Conservation (phyloP, 64 coral and sea anemone genomes). For the Stichodactyla helianthus region DNA sequence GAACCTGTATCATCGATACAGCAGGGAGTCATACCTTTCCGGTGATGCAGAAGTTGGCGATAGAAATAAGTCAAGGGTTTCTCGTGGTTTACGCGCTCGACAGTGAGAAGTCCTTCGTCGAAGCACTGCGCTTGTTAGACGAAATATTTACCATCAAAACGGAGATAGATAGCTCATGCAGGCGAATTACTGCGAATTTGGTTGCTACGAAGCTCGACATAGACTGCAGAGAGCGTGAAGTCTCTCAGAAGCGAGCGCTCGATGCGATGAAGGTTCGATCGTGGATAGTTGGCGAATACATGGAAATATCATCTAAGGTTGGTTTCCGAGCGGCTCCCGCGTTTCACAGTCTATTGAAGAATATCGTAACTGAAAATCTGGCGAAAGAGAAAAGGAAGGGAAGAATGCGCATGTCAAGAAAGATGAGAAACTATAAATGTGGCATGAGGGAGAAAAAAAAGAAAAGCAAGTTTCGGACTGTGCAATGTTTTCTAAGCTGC, state of each 20-base stretch:
- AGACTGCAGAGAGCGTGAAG: constrained; percentile 31
- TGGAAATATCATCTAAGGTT: constrained; percentile 65
- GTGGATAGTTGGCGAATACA: constrained; percentile 56
- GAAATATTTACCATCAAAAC: constrained; percentile 38
- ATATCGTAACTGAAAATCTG: constrained; percentile 27
- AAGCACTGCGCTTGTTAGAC: constrained; percentile 51
- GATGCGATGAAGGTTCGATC: constrained; percentile 38
- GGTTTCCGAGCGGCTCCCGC: constrained; percentile 35
- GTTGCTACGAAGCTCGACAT: constrained; percentile 75
- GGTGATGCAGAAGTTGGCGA: constrained; percentile 62
- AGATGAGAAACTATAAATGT: neutral
- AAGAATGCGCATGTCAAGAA: constrained; percentile 9
- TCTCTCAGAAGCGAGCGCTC: constrained; percentile 26
- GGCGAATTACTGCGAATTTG: constrained; percentile 33
- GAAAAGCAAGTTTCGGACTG: neutral
- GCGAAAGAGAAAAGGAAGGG: constrained; percentile 32
- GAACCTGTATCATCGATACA: constrained; percentile 68
- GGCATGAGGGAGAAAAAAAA: neutral
- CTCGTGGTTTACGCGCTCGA: constrained; percentile 71
- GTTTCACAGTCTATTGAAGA: constrained; percentile 48
- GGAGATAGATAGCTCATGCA: neutral
- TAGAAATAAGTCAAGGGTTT: constrained; percentile 60
- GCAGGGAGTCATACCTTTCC: constrained; percentile 72
- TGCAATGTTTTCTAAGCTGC: neutral
- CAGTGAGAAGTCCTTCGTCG: constrained; percentile 46